phyloP scores from a whole-genome alignment of 2,797 vertebrate genomes.

The Pyrrhura leucotis region DNA sequence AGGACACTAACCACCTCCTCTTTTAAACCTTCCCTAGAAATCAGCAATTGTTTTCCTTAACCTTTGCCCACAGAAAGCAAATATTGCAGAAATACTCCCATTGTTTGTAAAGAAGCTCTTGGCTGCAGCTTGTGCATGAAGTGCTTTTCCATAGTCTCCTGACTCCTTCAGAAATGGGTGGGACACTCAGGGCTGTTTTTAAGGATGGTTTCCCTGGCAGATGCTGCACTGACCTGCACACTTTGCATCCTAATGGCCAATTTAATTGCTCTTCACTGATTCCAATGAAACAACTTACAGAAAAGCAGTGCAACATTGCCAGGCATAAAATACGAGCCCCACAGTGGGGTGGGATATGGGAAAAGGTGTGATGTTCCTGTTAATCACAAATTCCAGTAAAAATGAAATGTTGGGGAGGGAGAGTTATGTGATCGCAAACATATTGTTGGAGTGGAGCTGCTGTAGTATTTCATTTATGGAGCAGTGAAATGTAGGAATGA shows the following conservation, averaged over 20 bases:
- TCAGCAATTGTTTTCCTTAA: neutral
- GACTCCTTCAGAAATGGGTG: neutral
- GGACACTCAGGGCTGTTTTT: neutral
- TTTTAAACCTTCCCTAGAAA: neutral
- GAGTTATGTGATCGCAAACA: neutral
- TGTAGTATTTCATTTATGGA: constrained; percentile 25
- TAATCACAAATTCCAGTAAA: constrained; percentile 44
- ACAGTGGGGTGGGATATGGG: neutral
- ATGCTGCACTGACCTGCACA: neutral
- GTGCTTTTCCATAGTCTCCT: neutral
- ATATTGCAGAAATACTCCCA: neutral
- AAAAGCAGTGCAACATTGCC: neutral
- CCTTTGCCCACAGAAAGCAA: neutral
- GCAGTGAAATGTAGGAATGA: constrained; percentile 46
- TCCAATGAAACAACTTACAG: neutral
- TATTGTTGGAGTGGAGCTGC: neutral
- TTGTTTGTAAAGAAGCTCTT: neutral
- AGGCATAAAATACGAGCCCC: neutral
- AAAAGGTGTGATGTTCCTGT: neutral
- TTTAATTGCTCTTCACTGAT: constrained; percentile 14
- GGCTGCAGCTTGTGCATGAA: neutral
- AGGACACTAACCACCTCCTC: neutral
- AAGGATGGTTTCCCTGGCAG: neutral
- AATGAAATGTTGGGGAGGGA: neutral
- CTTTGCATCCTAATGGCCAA: neutral